Percentiles rank a stretch among this genome's conserved stretches.
These are phyloP conservation scores for Blera fallax DNA, from an alignment of 2,888 invertebrate species.

Conservation along the genomic window DNA sequence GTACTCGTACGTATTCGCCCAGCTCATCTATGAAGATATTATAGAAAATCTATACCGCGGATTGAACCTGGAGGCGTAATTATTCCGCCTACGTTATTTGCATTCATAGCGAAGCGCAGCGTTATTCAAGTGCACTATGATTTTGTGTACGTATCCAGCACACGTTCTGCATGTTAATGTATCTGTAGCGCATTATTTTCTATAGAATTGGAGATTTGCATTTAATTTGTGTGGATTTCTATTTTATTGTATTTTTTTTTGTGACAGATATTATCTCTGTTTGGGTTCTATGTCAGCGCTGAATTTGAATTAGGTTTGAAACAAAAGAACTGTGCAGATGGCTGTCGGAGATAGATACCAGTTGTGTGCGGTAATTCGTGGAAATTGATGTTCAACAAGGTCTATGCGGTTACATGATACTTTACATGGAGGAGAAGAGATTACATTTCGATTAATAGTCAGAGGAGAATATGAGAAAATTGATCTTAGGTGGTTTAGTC, in stretches of 20 bases:
- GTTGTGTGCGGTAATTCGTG: slow-evolving; percentile 12
- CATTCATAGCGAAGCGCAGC: slow-evolving; percentile 50
- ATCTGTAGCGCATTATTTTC: slow-evolving; percentile 48
- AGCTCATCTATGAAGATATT: slow-evolving; percentile 39
- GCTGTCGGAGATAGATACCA: not conserved
- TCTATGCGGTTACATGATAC: not conserved
- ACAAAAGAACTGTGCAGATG: slow-evolving; percentile 19
- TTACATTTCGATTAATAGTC: slow-evolving; percentile 4
- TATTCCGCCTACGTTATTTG: slow-evolving; percentile 61
- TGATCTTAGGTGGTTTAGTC: not conserved
- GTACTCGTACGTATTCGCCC: not conserved
- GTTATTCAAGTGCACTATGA: slow-evolving; percentile 68
- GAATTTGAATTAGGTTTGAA: slow-evolving; percentile 40
- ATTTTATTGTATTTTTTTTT: slow-evolving; percentile 13
- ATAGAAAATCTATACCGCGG: slow-evolving; percentile 10
- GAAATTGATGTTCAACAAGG: slow-evolving; percentile 17
- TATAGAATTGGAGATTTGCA: slow-evolving; percentile 63
- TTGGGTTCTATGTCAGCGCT: slow-evolving; percentile 21
- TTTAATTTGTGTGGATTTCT: slow-evolving; percentile 56
- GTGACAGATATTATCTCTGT: slow-evolving; percentile 33
- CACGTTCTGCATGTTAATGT: slow-evolving; percentile 61
- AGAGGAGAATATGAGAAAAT: not conserved
- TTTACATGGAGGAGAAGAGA: not conserved
- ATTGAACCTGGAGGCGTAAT: slow-evolving; percentile 37
- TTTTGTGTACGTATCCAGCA: slow-evolving; percentile 49